A percentile compares a stretch with the other conserved stretches of the same genome.
Conservation (phyloP, 2,797 vertebrate species). For the Lepidocolaptes lacrymiger region DNA sequence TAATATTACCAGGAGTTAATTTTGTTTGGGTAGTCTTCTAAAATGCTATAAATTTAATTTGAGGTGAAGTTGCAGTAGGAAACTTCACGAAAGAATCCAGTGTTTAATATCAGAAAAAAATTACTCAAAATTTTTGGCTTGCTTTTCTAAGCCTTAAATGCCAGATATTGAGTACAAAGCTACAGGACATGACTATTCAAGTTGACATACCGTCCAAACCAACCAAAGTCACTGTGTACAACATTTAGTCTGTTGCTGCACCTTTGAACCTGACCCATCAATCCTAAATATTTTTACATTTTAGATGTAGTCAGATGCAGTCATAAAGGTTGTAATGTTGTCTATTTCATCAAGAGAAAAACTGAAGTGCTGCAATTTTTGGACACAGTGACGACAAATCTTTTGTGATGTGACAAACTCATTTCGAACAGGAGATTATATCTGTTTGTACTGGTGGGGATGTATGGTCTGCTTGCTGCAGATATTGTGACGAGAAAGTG, state of each 20-base stretch:
- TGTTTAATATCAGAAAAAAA: neutral
- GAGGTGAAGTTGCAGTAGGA: neutral
- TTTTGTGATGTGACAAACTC: neutral
- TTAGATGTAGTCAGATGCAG: neutral
- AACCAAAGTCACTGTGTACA: conserved; percentile 1
- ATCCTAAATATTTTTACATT: conserved; percentile 7
- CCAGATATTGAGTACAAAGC: conserved; percentile 9
- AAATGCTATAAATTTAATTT: neutral
- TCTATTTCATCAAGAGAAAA: conserved; percentile 23
- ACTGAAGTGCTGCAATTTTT: neutral
- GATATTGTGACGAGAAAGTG: neutral
- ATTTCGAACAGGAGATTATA: neutral
- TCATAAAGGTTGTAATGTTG: neutral
- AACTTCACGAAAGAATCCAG: neutral
- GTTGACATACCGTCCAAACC: conserved; percentile 4
- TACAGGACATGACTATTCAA: neutral
- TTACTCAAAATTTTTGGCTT: neutral
- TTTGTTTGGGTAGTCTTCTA: neutral
- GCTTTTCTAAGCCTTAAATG: neutral
- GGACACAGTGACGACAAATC: conserved; percentile 10
- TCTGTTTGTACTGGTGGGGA: neutral
- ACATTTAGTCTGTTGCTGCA: neutral
- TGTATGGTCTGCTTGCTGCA: neutral
- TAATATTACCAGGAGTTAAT: neutral
- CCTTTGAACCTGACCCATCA: neutral